Conservation (phyloP, 2,888 invertebrate species). For the Diarsia brunnea region DNA sequence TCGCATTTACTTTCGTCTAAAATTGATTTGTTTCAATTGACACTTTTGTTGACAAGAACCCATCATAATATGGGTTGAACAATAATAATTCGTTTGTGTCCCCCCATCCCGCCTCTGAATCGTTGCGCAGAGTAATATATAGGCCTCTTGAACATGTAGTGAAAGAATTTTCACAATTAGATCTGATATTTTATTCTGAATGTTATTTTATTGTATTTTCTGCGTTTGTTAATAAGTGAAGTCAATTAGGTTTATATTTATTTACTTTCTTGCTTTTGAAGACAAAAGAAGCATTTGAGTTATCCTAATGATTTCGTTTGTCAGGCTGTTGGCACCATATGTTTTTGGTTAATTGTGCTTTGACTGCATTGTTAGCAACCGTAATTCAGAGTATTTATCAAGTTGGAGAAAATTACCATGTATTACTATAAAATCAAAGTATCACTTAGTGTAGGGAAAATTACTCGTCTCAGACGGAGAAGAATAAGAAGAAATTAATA, state of each 20-base stretch:
- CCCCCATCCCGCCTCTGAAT: too few species aligned
- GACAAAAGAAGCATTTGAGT: not conserved
- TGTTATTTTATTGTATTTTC: not conserved
- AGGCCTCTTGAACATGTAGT: not conserved
- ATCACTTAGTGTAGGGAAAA: not conserved
- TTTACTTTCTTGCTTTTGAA: not conserved
- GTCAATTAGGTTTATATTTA: not conserved
- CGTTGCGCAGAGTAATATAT: not conserved
- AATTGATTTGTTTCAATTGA: not conserved
- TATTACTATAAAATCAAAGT: not conserved
- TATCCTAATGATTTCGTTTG: not conserved
- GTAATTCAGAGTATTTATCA: constrained; percentile 6
- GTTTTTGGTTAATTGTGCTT: not conserved
- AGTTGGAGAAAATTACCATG: not conserved
- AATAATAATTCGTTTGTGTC: too few species aligned
- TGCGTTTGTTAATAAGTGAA: not conserved
- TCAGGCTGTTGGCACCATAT: not conserved
- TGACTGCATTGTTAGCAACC: not conserved
- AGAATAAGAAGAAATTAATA: not conserved
- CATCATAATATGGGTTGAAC: too few species aligned
- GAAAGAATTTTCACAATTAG: not conserved
- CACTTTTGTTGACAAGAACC: too few species aligned
- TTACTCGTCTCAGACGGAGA: not conserved
- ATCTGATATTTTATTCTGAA: not conserved
- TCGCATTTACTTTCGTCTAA: not conserved